Evolutionary conservation across 2,113 vertebrate genomes (phyloP).

Genomic region (Orcinus orca): DNA sequence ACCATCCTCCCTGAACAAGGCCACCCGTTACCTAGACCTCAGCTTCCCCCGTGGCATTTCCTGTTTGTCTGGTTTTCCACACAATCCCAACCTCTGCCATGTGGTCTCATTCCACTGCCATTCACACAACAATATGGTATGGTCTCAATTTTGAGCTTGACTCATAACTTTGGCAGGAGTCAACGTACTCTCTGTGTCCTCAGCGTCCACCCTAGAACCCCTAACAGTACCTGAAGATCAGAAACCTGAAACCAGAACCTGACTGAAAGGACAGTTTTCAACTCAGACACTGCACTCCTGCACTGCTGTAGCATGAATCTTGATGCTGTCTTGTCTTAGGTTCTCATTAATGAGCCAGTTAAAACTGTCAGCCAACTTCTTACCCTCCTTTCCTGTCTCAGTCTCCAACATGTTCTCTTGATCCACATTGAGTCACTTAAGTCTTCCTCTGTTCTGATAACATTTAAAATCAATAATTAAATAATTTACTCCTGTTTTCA

Average conservation of each 20-base stretch:
- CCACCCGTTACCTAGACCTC: no score
- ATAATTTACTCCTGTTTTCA: background rate
- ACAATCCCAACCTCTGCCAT: background rate
- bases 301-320: background rate
- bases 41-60: no score
- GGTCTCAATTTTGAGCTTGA: background rate
- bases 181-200: background rate
- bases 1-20: background rate
- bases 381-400: background rate
- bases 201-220: background rate
- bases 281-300: background rate
- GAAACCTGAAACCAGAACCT: background rate
- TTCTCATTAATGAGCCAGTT: background rate
- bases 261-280: background rate
- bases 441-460: background rate
- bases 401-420: background rate
- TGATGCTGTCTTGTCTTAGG: background rate
- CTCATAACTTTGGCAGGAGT: background rate
- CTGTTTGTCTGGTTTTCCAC: background rate
- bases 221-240: background rate
- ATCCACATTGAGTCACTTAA: background rate
- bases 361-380: background rate
- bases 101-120: background rate
- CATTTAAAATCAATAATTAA: background rate
- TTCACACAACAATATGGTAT: background rate